Conservation (phyloP, 2,113 vertebrate genomes). For the Stomatorhinus ivindoensis region DNA sequence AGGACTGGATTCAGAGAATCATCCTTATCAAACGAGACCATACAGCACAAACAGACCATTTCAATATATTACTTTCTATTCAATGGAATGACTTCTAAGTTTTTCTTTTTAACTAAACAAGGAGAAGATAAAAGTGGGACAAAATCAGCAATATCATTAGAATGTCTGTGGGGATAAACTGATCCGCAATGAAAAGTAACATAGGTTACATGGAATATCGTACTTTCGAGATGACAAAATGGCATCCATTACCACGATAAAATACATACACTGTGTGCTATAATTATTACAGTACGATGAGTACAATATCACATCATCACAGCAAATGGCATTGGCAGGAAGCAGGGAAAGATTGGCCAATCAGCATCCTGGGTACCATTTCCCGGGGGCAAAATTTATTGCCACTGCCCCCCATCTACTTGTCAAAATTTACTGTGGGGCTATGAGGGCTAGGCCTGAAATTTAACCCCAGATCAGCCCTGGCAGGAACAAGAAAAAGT, state of each 20-base stretch:
- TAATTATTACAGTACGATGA: background rate
- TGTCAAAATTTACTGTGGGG: background rate
- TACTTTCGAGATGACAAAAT: background rate
- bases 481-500: background rate
- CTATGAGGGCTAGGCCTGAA: background rate
- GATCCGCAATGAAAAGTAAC: background rate
- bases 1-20: constrained; percentile 57
- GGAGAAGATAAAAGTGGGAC: background rate
- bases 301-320: background rate
- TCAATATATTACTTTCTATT: constrained; percentile 16
- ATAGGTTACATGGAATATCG: background rate
- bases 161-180: background rate
- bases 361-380: background rate
- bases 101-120: background rate
- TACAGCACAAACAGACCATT: constrained; percentile 21
- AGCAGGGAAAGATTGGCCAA: background rate
- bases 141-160: background rate
- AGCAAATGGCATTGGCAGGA: background rate
- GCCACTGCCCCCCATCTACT: background rate
- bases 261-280: background rate
- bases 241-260: background rate
- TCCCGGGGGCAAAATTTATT: background rate
- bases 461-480: background rate
- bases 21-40: constrained; percentile 50
- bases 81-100: background rate